phyloP scores from a whole-genome alignment of 2,113 vertebrate species.

The Ctenomys sociabilis region DNA sequence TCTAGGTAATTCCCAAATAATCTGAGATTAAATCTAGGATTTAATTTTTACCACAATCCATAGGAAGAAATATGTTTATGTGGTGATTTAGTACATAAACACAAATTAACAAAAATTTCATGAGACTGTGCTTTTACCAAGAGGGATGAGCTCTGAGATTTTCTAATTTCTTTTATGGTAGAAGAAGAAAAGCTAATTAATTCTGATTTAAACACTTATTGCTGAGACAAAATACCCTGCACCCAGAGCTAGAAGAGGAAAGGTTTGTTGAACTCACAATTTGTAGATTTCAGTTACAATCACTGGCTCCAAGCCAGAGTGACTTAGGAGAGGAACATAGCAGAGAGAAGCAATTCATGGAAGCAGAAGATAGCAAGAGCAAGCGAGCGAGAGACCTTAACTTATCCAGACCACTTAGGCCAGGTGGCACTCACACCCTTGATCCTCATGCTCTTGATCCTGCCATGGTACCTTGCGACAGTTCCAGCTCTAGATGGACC shows the following conservation, averaged over 20 bases:
- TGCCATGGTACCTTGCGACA: background rate
- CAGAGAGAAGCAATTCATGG: no score
- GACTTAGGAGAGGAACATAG: no score
- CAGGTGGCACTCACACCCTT: no score
- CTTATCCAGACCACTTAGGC: no score
- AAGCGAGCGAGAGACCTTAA: no score
- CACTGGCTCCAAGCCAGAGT: no score
- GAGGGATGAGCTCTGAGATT: background rate
- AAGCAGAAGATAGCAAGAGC: no score
- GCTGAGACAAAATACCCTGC: no score
- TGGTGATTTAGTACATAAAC: background rate
- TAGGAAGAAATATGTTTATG: background rate
- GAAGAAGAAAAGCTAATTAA: slow-evolving; percentile 22
- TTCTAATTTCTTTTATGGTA: background rate
- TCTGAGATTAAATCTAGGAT: background rate
- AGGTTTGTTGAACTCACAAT: no score
- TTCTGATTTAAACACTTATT: no score
- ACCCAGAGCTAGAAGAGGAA: no score
- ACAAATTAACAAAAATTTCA: background rate
- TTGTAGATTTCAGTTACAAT: no score
- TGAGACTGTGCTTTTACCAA: background rate
- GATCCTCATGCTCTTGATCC: background rate
- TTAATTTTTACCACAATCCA: background rate
- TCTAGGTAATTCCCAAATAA: background rate
- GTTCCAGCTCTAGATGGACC: background rate